These are phyloP conservation scores for Wiebesia pumilae DNA, from an alignment of 1,140 invertebrate species.

Conservation along the genomic window DNA sequence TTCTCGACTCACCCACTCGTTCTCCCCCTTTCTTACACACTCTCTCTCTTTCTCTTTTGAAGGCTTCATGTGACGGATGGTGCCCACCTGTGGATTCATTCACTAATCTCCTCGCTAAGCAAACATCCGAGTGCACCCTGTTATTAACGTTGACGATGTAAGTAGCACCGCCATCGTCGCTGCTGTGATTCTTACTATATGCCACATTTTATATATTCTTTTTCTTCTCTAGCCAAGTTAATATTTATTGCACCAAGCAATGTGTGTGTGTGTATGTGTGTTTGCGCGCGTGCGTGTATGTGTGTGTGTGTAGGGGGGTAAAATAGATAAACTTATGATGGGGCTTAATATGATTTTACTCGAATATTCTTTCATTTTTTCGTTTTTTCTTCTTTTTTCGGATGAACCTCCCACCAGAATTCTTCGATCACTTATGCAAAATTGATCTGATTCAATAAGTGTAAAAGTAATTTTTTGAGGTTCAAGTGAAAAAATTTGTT, in stretches of 20 bases:
- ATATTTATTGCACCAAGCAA: constrained; percentile 42
- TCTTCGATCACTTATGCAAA: too few relatives aligned
- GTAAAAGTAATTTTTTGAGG: too few relatives aligned
- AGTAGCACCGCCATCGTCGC: constrained; percentile 64
- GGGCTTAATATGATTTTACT: too few relatives aligned
- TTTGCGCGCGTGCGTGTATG: too few relatives aligned
- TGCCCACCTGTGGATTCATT: constrained; percentile 76
- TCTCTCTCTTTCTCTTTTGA: background rate
- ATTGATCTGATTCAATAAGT: too few relatives aligned
- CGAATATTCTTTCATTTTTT: too few relatives aligned
- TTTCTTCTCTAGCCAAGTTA: background rate
- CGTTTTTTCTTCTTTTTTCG: too few relatives aligned
- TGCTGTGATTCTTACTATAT: background rate
- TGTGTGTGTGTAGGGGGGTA: too few relatives aligned
- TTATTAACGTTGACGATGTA: constrained; percentile 75
- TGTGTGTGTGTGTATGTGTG: background rate
- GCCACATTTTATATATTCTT: constrained; percentile 31
- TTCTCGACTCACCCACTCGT: background rate
- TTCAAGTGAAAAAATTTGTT: too few relatives aligned
- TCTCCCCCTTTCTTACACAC: background rate
- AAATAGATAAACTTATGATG: too few relatives aligned
- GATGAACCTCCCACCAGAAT: too few relatives aligned
- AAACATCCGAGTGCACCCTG: constrained; percentile 72
- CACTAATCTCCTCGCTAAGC: constrained; percentile 76
- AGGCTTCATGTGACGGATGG: constrained; percentile 71